These are phyloP conservation scores for Limenitis camilla DNA, from an alignment of 2,888 invertebrate species.

Conservation along the genomic window DNA sequence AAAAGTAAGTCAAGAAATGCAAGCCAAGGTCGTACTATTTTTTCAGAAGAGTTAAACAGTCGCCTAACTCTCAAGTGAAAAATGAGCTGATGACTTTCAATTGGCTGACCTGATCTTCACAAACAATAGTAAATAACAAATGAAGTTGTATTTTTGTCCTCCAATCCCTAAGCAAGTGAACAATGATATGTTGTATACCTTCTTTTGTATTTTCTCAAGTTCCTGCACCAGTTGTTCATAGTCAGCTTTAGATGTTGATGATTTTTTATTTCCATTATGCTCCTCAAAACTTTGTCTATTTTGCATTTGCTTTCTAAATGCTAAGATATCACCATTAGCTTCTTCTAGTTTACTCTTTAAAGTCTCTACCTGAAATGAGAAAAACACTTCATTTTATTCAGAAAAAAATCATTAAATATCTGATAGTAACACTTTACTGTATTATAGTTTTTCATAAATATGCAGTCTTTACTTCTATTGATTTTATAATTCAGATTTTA, in stretches of 20 bases:
- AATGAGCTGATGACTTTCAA: no score
- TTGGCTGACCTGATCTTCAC: no score
- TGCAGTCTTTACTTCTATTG: no score
- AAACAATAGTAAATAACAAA: no score
- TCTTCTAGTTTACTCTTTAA: constrained; percentile 81
- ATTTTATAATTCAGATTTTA: neutral
- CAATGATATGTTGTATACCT: constrained; percentile 55
- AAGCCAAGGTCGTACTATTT: no score
- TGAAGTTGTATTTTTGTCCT: no score
- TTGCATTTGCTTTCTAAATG: constrained; percentile 70
- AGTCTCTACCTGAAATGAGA: constrained; percentile 74
- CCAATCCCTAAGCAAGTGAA: neutral
- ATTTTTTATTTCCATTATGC: constrained; percentile 27
- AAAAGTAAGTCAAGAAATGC: neutral
- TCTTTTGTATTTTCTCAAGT: constrained; percentile 77
- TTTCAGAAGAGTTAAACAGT: no score
- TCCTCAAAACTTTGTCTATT: constrained; percentile 38
- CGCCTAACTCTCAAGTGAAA: no score
- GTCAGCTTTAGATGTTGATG: constrained; percentile 49
- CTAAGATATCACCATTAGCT: constrained; percentile 80
- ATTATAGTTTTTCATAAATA: no score
- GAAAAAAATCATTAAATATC: no score
- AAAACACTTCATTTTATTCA: neutral
- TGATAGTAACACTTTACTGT: no score
- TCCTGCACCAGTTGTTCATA: constrained; percentile 80